These are phyloP conservation scores for Heliconius sara DNA, from an alignment of 2,888 invertebrate species.

Conservation along the genomic window DNA sequence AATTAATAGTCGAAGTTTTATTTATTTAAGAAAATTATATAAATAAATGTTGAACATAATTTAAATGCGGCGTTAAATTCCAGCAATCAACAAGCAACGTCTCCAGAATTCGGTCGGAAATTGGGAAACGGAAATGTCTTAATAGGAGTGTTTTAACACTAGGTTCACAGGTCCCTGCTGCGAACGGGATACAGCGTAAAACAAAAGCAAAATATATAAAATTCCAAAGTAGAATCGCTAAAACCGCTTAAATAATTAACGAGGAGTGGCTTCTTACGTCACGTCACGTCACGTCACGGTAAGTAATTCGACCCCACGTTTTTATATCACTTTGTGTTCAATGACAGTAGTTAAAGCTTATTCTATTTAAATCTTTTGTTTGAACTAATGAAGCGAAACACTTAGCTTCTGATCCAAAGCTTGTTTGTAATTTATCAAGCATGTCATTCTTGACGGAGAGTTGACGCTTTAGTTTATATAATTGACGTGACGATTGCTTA, in stretches of 20 bases:
- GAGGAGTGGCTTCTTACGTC: conserved; percentile 49
- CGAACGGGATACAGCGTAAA: not conserved
- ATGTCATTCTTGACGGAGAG: conserved; percentile 19
- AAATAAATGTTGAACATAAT: too few relatives aligned
- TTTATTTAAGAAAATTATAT: not conserved
- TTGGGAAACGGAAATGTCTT: too few relatives aligned
- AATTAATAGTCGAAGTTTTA: not conserved
- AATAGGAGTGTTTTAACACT: too few relatives aligned
- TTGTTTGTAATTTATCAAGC: conserved; percentile 31
- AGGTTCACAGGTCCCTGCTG: too few relatives aligned
- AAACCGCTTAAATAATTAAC: conserved; percentile 50
- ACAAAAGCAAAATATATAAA: conserved; percentile 11
- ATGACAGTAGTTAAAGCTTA: conserved; percentile 19
- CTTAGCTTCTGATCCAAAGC: conserved; percentile 4
- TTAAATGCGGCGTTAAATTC: too few relatives aligned
- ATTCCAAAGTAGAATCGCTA: conserved; percentile 30
- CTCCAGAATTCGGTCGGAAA: too few relatives aligned
- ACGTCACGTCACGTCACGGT: conserved; percentile 47
- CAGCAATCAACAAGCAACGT: too few relatives aligned
- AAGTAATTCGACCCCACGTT: conserved; percentile 36
- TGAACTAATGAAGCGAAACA: conserved; percentile 32
- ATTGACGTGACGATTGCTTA: conserved; percentile 1
- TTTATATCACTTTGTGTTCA: conserved; percentile 37
- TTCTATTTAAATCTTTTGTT: conserved; percentile 16
- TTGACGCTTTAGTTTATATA: conserved; percentile 24